A percentile compares a stretch with the other conserved stretches of the same genome.
Conservation (phyloP, 1,140 invertebrate genomes). For the Hydropsyche tenuis region DNA sequence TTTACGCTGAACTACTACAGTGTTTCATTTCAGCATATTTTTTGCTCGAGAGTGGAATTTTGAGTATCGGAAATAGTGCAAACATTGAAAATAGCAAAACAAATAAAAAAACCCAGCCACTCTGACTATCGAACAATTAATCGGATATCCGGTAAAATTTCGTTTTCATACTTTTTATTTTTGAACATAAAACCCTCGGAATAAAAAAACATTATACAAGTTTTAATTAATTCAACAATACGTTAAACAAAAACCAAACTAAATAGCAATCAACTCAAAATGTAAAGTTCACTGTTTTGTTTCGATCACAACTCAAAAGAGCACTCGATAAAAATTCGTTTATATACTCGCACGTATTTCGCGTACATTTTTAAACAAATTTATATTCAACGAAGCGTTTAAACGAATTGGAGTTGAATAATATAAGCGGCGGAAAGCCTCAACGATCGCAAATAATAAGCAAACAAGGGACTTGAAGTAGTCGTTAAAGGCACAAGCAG, state of each 20-base stretch:
- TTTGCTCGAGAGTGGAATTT: not conserved
- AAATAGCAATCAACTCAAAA: too few relatives aligned
- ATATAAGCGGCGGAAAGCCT: not conserved
- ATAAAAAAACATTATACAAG: not conserved
- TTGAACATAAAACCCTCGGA: not conserved
- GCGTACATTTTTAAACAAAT: too few relatives aligned
- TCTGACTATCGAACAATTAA: not conserved
- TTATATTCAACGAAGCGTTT: too few relatives aligned
- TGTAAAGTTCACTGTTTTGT: too few relatives aligned
- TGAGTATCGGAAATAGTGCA: not conserved
- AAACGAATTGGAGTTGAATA: too few relatives aligned
- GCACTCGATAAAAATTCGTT: too few relatives aligned
- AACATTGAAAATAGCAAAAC: not conserved
- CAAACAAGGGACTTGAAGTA: conserved; percentile 5
- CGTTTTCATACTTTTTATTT: not conserved
- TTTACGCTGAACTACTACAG: too few relatives aligned
- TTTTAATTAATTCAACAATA: too few relatives aligned
- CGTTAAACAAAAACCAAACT: too few relatives aligned
- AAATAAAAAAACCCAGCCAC: not conserved
- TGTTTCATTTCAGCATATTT: too few relatives aligned
- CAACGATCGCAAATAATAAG: conserved; percentile 4
- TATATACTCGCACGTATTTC: too few relatives aligned
- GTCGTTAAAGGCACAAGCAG: conserved; percentile 16
- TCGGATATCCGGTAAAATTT: not conserved
- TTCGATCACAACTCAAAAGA: too few relatives aligned